phyloP scores from a whole-genome alignment of 2,113 vertebrate genomes.

The Gopherus evgoodei region DNA sequence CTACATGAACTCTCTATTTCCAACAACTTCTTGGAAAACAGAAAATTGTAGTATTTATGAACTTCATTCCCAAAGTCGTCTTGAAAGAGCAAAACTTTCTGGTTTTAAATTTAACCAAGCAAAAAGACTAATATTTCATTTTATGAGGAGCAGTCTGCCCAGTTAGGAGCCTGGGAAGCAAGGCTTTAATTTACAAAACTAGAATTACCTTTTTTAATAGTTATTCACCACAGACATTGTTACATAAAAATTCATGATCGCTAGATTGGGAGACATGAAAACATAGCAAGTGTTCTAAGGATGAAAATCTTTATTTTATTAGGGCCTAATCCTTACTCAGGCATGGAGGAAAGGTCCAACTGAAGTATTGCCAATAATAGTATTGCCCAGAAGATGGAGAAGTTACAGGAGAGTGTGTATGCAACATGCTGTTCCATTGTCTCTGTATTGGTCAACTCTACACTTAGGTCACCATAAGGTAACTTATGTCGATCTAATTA shows the following conservation, averaged over 20 bases:
- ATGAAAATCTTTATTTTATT: not conserved
- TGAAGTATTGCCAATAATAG: not conserved
- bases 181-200: not conserved
- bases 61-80: not conserved
- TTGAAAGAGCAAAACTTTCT: not conserved
- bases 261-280: not conserved
- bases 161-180: not conserved
- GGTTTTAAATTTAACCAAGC: not conserved
- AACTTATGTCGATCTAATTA: no score
- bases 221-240: not conserved
- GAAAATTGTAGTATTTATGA: not conserved
- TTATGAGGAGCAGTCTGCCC: accelerated
- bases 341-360: not conserved
- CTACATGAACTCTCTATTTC: not conserved
- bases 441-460: not conserved
- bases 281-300: not conserved
- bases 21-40: not conserved
- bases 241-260: not conserved
- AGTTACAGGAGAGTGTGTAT: not conserved
- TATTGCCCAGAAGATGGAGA: not conserved
- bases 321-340: not conserved
- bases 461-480: no score
- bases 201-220: not conserved
- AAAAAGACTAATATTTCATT: not conserved
- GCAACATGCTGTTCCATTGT: not conserved